Evolutionary conservation across 1,140 invertebrate species (phyloP).

Genomic region (Himalopsyche phryganea): DNA sequence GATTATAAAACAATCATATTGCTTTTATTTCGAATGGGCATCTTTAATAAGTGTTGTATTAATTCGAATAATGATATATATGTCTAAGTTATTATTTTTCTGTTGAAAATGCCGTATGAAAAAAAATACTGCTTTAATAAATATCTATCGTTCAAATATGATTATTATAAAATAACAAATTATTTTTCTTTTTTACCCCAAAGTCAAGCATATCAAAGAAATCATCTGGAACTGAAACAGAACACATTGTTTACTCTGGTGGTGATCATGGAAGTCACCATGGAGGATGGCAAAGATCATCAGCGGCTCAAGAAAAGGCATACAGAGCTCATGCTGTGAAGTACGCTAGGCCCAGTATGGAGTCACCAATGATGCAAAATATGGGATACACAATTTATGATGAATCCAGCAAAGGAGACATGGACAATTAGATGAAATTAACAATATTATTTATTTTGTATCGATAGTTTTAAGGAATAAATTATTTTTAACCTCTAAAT

Average conservation of each 20-base stretch:
- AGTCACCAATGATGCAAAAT: constrained; percentile 8
- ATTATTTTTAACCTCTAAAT: too few relatives aligned
- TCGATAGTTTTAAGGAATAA: not conserved
- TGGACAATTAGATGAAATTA: constrained; percentile 3
- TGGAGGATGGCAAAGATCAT: constrained; percentile 53
- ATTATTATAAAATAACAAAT: too few relatives aligned
- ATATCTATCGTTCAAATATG: too few relatives aligned
- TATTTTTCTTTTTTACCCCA: too few relatives aligned
- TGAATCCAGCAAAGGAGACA: constrained; percentile 7
- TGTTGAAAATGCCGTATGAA: too few relatives aligned
- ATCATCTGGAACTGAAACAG: constrained; percentile 51
- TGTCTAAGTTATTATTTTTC: too few relatives aligned
- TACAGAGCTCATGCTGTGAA: constrained; percentile 12
- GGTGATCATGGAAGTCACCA: constrained; percentile 40
- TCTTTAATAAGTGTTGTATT: too few relatives aligned
- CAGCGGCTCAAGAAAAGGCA: constrained; percentile 26
- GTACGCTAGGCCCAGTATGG: constrained; percentile 6
- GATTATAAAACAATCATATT: too few relatives aligned
- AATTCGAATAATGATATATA: too few relatives aligned
- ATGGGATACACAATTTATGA: constrained; percentile 19
- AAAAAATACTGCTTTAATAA: too few relatives aligned
- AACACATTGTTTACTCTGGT: constrained; percentile 58
- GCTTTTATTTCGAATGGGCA: too few relatives aligned
- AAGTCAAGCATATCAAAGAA: constrained; percentile 25
- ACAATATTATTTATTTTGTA: not conserved